A percentile compares a stretch with the other conserved stretches of the same genome.
phyloP scores from a whole-genome alignment of 2,113 vertebrate genomes.

The Tringa solitaria region DNA sequence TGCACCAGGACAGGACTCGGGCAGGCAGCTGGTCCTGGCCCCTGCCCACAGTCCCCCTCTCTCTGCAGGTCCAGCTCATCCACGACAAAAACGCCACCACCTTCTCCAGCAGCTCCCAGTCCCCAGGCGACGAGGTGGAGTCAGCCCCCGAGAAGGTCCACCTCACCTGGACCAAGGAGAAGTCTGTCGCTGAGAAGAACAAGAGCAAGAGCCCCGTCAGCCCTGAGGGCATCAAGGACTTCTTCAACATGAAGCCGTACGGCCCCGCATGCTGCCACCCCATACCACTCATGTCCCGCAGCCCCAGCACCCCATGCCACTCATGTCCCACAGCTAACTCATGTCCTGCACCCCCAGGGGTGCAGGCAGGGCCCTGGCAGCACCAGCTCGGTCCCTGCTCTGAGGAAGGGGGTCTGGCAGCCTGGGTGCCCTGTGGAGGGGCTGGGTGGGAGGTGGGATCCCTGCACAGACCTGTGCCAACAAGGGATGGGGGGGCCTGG shows the following conservation, averaged over 20 bases:
- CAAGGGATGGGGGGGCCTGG: background rate
- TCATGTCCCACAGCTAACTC: rapidly evolving
- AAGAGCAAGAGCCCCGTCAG: conserved; percentile 89
- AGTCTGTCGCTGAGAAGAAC: conserved; percentile 86
- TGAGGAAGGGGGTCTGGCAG: background rate
- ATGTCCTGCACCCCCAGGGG: background rate
- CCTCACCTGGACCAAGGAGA: conserved; percentile 97
- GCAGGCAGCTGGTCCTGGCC: conserved; percentile 56
- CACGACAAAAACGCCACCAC: conserved; percentile 88
- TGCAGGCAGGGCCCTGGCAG: background rate
- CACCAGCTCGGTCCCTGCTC: background rate
- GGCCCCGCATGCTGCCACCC: conserved; percentile 25
- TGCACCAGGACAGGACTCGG: rapidly evolving
- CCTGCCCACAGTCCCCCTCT: background rate
- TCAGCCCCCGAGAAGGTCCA: conserved; percentile 90
- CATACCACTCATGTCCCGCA: rapidly evolving
- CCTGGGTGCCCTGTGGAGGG: background rate
- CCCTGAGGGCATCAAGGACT: conserved; percentile 93
- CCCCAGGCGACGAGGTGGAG: conserved; percentile 82
- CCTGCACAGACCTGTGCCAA: conserved; percentile 76
- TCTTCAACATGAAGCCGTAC: conserved; percentile 99
- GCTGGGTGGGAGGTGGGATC: background rate
- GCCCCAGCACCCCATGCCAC: background rate
- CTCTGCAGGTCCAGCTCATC: conserved; percentile 92
- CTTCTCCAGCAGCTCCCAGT: conserved; percentile 85